A percentile compares a stretch with the other conserved stretches of the same genome.
These are phyloP conservation scores for Menura novaehollandiae DNA, from an alignment of 2,113 vertebrate genomes.

Conservation along the genomic window DNA sequence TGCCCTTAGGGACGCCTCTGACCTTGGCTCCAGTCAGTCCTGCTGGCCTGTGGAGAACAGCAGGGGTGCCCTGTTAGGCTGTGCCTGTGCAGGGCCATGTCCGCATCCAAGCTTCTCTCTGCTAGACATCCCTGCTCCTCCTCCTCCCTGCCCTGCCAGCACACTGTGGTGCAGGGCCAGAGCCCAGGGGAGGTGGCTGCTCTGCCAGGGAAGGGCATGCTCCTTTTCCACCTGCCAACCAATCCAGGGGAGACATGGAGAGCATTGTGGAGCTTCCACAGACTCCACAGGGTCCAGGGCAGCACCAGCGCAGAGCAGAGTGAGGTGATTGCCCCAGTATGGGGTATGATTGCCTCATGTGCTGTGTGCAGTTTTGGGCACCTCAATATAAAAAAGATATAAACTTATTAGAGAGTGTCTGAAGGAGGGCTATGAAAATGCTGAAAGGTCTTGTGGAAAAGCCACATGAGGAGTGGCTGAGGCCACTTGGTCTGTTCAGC, in stretches of 20 bases:
- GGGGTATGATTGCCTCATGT: too few species aligned
- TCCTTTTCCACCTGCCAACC: not conserved
- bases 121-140: not conserved
- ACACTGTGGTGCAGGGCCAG: fast-evolving
- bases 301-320: not conserved
- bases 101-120: not conserved
- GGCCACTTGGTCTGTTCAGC: not conserved
- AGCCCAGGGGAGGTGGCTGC: not conserved
- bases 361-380: not conserved
- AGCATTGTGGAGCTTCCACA: not conserved
- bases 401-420: not conserved
- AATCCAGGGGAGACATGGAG: not conserved
- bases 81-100: not conserved
- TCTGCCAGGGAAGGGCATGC: not conserved
- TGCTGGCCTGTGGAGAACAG: not conserved
- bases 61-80: not conserved
- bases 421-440: fast-evolving
- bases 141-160: not conserved
- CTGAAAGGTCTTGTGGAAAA: not conserved
- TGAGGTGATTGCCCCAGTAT: not conserved
- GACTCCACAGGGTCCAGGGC: not conserved
- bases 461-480: not conserved
- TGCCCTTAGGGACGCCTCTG: not conserved
- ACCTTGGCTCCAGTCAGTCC: not conserved
- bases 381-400: not conserved